Base-by-base conservation (phyloP, 2,797 vertebrate species). In the Sebastes variabilis region DNA sequence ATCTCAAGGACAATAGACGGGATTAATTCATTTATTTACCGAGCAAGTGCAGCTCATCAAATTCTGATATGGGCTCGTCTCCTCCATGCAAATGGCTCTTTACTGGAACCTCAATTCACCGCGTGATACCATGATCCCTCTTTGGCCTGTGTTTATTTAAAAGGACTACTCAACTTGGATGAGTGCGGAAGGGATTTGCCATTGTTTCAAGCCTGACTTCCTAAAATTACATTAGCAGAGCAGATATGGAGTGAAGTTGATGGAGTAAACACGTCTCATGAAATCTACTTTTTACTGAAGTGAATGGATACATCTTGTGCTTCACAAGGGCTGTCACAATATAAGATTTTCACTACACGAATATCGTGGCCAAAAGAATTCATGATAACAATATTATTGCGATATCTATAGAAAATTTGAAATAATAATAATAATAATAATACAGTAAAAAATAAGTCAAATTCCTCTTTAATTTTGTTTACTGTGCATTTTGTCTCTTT, bases 1-100 rank as follows among this genome's bases (percentile, higher is more conserved):
- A 92, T 92, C 90, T 92, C 88, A 94, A 94, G 92, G 94, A 95
- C 93, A 94, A 94, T 89, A 88, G 86, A 87, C 66, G 18, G 84
- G 87, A 94, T 94, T 95, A 91, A 90, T 94, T 94, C 77, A 90
- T 92, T 93, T 94, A 94, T 94, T 94, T 92, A 93, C 91, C 56
- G 54, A 88, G 88, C 82, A 85, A 90, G 80, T 81, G 83, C 81
- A 76, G 86, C 93, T 93, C 91, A 92, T 94, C 89, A 91, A 80
- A 88, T 83, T 90, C 84, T 73, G 84, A 92, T 86, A 49, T 22
- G 64, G 71, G 30, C 77, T 56, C 66, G 59, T 91, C 81, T 92
- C 83, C 88, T 89, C 93, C 84, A 92, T 88, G 88, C 87, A 90
- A 90, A 86, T 72, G 71, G 54, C 74, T 89, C 87, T 77, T 85